Evolutionary conservation across 2,888 invertebrate species (phyloP).

Genomic region (Spatulosminthurus flaviceps): DNA sequence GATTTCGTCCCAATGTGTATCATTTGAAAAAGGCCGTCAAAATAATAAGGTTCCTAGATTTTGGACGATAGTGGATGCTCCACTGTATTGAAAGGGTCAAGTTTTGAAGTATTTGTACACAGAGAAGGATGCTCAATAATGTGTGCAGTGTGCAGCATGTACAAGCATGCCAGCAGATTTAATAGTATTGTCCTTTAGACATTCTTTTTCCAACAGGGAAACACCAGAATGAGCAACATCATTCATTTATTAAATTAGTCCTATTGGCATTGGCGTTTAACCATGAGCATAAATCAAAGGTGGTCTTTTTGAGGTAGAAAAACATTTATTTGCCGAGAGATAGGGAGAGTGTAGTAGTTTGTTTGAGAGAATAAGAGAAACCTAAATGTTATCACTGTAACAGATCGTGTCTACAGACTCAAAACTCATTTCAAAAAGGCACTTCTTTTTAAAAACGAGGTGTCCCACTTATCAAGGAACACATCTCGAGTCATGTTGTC

Average conservation of each 20-base stretch:
- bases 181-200: background rate
- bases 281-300: conserved; percentile 52
- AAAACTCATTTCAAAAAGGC: conserved; percentile 44
- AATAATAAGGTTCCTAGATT: background rate
- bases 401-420: conserved; percentile 40
- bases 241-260: conserved; percentile 47
- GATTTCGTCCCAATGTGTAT: background rate
- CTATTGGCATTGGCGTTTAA: conserved; percentile 44
- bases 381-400: conserved; percentile 40
- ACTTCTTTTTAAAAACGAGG: conserved; percentile 50
- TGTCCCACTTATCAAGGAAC: conserved; percentile 51
- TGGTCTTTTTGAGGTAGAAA: conserved; percentile 45
- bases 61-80: background rate
- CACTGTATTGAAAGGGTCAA: background rate
- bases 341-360: background rate
- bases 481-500: conserved; percentile 51
- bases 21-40: background rate
- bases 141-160: background rate
- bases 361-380: background rate
- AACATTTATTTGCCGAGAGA: conserved; percentile 48
- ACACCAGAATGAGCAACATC: conserved; percentile 26
- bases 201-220: background rate
- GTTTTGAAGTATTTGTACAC: background rate
- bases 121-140: too few relatives aligned
- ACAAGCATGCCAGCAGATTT: background rate